Percentiles rank a stretch among this genome's conserved stretches.
Evolutionary conservation across 2,888 invertebrate genomes (phyloP).

Genomic region (Merodon equestris): DNA sequence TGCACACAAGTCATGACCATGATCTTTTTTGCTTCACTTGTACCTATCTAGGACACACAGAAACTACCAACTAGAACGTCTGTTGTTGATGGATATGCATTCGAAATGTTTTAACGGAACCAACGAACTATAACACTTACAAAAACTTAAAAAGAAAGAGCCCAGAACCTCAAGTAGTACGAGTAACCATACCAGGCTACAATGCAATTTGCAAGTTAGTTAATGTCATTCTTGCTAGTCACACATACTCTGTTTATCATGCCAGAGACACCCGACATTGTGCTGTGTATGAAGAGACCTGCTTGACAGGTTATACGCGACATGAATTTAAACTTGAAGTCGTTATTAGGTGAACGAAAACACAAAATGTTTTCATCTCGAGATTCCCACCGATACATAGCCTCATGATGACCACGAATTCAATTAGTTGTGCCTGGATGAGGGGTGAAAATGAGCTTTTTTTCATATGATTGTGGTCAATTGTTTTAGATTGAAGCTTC

Average conservation of each 20-base stretch:
- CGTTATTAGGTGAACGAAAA: constrained; percentile 36
- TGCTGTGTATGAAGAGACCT: constrained; percentile 5
- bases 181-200: constrained; percentile 30
- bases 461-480: constrained; percentile 52
- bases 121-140: constrained; percentile 42
- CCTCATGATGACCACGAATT: constrained; percentile 36
- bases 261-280: constrained; percentile 6
- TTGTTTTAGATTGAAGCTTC: constrained; percentile 67
- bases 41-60: constrained; percentile 21
- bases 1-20: constrained; percentile 61
- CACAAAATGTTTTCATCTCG: constrained; percentile 17
- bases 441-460: constrained; percentile 53
- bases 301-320: constrained; percentile 37
- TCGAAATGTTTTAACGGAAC: constrained; percentile 26
- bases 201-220: constrained; percentile 54
- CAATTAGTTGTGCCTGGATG: constrained; percentile 2
- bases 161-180: constrained; percentile 3
- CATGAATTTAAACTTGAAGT: constrained; percentile 44
- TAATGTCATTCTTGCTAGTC: constrained; percentile 40
- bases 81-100: constrained; percentile 50
- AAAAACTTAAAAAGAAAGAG: constrained; percentile 27
- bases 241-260: constrained; percentile 15
- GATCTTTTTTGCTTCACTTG: constrained; percentile 38
- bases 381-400: constrained; percentile 49
- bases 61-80: constrained; percentile 22